phyloP scores from a whole-genome alignment of 2,113 vertebrate genomes.

The Athene cunicularia region DNA sequence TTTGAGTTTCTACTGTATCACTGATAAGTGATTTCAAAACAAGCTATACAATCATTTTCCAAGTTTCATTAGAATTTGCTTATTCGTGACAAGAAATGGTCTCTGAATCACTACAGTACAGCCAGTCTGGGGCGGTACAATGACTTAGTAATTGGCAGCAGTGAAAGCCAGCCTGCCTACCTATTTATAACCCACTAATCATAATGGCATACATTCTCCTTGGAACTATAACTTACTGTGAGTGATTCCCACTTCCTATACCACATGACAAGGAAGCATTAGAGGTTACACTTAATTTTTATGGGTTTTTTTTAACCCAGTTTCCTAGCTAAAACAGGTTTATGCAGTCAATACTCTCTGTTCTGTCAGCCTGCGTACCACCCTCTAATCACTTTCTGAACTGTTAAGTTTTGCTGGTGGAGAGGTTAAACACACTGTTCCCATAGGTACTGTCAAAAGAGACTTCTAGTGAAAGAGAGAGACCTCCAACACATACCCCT shows the following conservation, averaged over 20 bases:
- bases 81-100: background rate
- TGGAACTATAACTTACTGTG: background rate
- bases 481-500: background rate
- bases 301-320: background rate
- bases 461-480: background rate
- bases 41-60: background rate
- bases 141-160: background rate
- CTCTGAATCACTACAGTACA: background rate
- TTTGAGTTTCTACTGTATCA: background rate
- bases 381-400: conserved; percentile 24
- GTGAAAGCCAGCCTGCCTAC: background rate
- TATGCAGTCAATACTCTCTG: conserved; percentile 4
- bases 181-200: background rate
- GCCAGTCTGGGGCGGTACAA: background rate
- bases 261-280: background rate
- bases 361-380: background rate
- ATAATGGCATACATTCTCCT: background rate
- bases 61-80: background rate
- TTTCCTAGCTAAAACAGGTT: background rate
- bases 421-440: background rate
- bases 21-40: background rate
- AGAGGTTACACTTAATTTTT: background rate
- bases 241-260: background rate
- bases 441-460: background rate
- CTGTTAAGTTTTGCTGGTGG: background rate